Conservation (phyloP, 2,113 vertebrate species). For the Naja naja region DNA sequence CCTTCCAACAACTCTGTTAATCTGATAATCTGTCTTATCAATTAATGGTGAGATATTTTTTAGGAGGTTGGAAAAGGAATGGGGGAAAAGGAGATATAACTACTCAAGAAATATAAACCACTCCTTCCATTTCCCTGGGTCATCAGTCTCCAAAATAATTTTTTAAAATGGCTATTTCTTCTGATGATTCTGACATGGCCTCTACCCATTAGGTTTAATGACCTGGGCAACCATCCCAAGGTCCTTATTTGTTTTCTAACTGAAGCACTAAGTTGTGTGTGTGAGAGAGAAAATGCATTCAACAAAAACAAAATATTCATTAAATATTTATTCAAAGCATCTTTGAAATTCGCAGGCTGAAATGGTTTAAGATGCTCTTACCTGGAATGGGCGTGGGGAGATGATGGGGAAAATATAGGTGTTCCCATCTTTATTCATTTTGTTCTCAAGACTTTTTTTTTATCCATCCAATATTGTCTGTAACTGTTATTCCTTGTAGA, state of each 20-base stretch:
- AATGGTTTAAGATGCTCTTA: constrained; percentile 21
- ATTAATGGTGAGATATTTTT: background rate
- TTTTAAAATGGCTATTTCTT: background rate
- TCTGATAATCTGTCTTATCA: no score
- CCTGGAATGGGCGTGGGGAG: background rate
- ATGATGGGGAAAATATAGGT: background rate
- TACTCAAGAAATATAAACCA: background rate
- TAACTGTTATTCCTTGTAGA: background rate
- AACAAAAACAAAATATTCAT: constrained; percentile 53
- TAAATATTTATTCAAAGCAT: constrained; percentile 58
- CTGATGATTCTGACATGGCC: background rate
- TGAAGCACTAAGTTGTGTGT: background rate
- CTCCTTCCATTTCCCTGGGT: background rate
- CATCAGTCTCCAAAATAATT: background rate
- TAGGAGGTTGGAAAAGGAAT: background rate
- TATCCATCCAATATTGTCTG: background rate
- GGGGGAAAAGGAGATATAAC: background rate
- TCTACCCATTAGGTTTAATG: background rate
- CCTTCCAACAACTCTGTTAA: no score
- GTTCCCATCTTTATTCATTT: background rate
- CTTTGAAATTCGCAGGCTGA: background rate
- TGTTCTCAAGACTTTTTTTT: background rate
- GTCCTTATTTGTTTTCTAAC: background rate
- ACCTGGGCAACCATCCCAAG: constrained; percentile 3
- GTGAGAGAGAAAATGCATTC: constrained; percentile 36